Base-by-base conservation (phyloP, 1,140 invertebrate genomes). In the Zaprionus africanus region DNA sequence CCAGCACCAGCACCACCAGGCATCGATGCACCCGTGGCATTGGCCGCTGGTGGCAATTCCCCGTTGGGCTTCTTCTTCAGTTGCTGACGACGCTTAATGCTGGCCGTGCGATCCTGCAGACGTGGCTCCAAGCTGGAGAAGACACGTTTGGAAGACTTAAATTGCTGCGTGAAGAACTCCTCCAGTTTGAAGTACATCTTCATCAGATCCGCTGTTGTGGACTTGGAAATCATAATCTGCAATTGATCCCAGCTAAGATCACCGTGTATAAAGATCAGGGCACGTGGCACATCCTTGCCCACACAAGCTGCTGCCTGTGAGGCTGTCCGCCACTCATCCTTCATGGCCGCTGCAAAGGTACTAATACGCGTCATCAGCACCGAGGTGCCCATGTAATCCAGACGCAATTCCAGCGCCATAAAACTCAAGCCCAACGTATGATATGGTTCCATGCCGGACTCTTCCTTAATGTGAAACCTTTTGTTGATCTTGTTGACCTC, bases 151-250 rank as follows among this genome's bases (percentile, higher is more conserved):
- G 97, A 97, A 69, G 97, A 98, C 87, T 98, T 98, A 92, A 98
- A 98, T 93, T 98, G 97, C 91, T 99, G 97, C 54, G 96, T 96
- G 92, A 99, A 99, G 93, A 99, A 99, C 94, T 99, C 98, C 85
- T 99, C 98, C 9, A 99, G 94, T 93, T 99, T 99, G 62, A 97
- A 96, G 90, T 97, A 98, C 97, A 99, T 99, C 94, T 99, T 99
- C 2, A 99, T 93, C 22, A 99, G 93, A 93, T 99, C 98, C 0
- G 98, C 97, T 0, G 98, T 99, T 0, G 98, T 99, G 26, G 98
- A 99, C 93, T 98, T 97, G 15, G 97, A 98, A 82, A 99, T 99
- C 95, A 99, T 96, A 24, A 99, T 95, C 94, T 99, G 98, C 49
- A 93, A 24, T 54, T 92, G 98, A 91, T 99, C 98, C 98, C 98